Conservation (phyloP, 2,797 vertebrate genomes). For the Accipiter superciliosus region DNA sequence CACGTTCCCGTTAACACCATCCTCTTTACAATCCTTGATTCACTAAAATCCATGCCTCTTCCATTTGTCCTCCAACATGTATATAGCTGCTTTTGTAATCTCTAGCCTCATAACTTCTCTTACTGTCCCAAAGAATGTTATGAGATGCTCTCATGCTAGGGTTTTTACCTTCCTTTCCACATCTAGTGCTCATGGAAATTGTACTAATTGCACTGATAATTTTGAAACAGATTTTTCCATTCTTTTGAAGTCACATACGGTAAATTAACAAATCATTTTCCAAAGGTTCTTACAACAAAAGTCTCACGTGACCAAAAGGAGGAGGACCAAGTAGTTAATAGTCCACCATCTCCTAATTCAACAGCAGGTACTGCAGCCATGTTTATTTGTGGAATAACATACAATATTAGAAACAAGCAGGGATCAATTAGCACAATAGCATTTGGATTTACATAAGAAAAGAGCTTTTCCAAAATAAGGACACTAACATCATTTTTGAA, state of each 20-base stretch:
- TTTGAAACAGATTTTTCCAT: not conserved
- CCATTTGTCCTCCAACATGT: not conserved
- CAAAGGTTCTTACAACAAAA: not conserved
- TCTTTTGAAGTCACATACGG: not conserved
- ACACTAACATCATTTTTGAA: not conserved
- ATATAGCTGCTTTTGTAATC: not conserved
- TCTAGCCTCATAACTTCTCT: not conserved
- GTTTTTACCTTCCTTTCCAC: not conserved
- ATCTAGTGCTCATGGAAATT: not conserved
- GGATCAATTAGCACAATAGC: not conserved
- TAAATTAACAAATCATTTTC: not conserved
- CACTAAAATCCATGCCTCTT: not conserved
- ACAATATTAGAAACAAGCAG: not conserved
- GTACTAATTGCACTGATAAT: not conserved
- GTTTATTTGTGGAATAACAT: not conserved
- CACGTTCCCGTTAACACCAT: not conserved
- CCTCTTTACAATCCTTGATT: not conserved
- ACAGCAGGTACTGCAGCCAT: not conserved
- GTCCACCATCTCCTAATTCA: not conserved
- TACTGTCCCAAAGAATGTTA: not conserved
- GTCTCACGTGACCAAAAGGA: not conserved
- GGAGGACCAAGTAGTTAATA: not conserved
- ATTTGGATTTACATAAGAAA: not conserved
- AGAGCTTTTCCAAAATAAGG: not conserved
- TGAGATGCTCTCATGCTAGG: not conserved